phyloP scores from a whole-genome alignment of 2,888 invertebrate genomes.

The Eledone cirrhosa region DNA sequence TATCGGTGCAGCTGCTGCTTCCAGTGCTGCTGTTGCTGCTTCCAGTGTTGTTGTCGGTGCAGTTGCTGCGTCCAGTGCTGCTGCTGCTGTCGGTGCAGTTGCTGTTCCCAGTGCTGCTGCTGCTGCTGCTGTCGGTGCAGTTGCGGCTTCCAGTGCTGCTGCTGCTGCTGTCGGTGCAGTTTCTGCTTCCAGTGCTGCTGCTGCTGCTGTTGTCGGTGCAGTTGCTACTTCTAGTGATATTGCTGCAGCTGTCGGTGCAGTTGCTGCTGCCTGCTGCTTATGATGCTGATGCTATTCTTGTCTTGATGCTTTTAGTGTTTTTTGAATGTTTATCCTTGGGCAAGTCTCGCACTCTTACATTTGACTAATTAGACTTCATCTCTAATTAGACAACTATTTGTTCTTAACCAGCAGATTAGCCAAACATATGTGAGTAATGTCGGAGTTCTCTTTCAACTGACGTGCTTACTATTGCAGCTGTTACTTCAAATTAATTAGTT shows the following conservation, averaged over 20 bases:
- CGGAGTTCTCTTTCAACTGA: no score
- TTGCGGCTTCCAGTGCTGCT: not conserved
- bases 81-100: constrained; percentile 21
- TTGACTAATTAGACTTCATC: no score
- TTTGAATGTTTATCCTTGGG: no score
- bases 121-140: constrained; percentile 22
- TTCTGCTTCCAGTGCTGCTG: not conserved
- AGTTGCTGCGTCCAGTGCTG: constrained; percentile 15
- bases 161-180: constrained; percentile 7
- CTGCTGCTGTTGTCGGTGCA: not conserved
- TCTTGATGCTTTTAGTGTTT: no score
- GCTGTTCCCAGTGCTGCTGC: constrained; percentile 19
- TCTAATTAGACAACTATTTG: no score
- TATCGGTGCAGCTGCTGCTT: no score
- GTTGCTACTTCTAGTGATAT: not conserved
- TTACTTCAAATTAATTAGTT: no score
- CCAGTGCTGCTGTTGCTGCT: constrained; percentile 15
- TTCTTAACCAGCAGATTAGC: no score
- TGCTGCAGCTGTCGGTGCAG: constrained; percentile 3
- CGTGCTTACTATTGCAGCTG: no score
- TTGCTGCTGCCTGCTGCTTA: not conserved
- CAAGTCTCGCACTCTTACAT: no score
- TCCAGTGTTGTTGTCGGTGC: not conserved
- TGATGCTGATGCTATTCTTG: no score
- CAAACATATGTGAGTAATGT: no score